Evolutionary conservation across 2,113 vertebrate genomes (phyloP).

Genomic region (Gulo gulo): DNA sequence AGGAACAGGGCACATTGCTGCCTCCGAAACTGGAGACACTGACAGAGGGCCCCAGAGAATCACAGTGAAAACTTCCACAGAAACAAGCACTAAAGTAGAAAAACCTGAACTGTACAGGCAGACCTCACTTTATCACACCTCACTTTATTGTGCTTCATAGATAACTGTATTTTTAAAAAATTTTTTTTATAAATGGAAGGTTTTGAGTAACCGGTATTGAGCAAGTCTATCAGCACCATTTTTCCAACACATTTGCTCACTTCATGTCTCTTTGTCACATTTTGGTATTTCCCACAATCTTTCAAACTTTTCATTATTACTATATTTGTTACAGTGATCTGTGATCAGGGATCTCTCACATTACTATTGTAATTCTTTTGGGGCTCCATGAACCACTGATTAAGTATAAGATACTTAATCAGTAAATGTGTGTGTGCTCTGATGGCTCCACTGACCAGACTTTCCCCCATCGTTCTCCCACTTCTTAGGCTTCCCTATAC

Average conservation of each 20-base stretch:
- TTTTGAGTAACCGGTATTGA: neutral
- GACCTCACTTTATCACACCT: neutral
- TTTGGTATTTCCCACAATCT: neutral
- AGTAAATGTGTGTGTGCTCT: neutral
- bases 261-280: neutral
- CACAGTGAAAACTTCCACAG: neutral
- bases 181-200: neutral
- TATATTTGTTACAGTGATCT: neutral
- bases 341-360: neutral
- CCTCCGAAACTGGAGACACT: neutral
- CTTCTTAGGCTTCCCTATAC: neutral
- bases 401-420: neutral
- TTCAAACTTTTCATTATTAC: neutral
- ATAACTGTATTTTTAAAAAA: neutral
- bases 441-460: neutral
- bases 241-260: neutral
- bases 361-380: neutral
- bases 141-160: neutral
- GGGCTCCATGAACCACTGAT: neutral
- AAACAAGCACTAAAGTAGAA: neutral
- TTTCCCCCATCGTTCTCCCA: neutral
- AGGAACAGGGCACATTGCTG: neutral
- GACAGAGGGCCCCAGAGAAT: neutral
- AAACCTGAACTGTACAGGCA: neutral
- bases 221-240: neutral